Evolutionary conservation across 2,888 invertebrate genomes (phyloP), one percentile per base, ranked within the genome.

Genomic region (Pandemis cinnamomeana): DNA sequence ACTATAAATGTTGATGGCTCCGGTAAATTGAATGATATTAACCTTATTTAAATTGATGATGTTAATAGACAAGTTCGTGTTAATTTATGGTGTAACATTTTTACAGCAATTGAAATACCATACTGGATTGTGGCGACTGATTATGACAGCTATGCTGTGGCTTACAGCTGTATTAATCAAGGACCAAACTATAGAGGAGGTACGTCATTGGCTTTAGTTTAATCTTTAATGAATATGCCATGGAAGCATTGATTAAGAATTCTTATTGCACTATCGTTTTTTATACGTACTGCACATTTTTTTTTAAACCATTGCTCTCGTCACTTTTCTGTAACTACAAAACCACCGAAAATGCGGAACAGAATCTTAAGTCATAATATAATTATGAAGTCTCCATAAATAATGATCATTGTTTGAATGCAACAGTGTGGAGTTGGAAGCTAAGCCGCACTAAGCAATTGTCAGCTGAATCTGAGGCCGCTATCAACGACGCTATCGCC

Each of bases 71-170:
- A 36, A 36, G 27, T 36, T 36, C 27, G 27, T 36, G 27, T 36
- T 36, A 11, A 66, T 71, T 20, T 0, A 46, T 48, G 8, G 5
- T 69, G 0, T 55, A 7, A 42, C 44, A 67, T 71, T 66, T 20
- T 82, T 82, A 13, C 82, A 87, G 87, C 15, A 48, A 73, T 76
- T 44, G 71, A 72, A 6, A 75, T 83, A 48, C 81, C 81, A 3
- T 96, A 96, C 81, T 95, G 95, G 95, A 86, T 96, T 20, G 77
- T 96, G 20, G 95, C 92, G 58, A 96, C 96, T 0, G 96, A 96
- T 74, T 89, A 96, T 81, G 87, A 89, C 0, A 91, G 90, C 75
- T 96, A 95, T 78, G 89, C 95, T 0, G 92, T 96, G 2, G 95
- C 95, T 0, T 96, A 95, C 93, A 95, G 95, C 64, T 96, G 96